Evolutionary conservation across 2,888 invertebrate genomes (phyloP).

Genomic region (Tenthredo mesomela): DNA sequence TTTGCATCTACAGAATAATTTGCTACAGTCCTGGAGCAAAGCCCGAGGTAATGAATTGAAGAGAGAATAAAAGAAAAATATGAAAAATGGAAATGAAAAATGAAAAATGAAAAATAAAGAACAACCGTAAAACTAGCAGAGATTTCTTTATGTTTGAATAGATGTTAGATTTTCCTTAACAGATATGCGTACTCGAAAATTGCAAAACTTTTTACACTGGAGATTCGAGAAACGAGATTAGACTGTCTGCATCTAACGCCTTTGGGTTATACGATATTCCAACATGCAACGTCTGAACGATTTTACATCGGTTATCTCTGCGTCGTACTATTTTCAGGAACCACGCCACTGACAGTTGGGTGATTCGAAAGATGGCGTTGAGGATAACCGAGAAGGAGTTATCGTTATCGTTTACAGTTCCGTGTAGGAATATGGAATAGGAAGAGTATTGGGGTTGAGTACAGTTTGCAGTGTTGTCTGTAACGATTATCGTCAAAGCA

Average conservation of each 20-base stretch:
- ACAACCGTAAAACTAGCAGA: background rate
- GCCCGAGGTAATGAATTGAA: slow-evolving; percentile 1
- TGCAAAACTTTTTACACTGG: background rate
- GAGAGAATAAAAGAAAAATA: background rate
- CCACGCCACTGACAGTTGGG: slow-evolving; percentile 38
- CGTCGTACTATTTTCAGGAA: slow-evolving; percentile 22
- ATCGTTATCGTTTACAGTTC: slow-evolving; percentile 36
- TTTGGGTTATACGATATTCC: slow-evolving; percentile 17
- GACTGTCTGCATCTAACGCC: slow-evolving; percentile 14
- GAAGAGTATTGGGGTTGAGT: slow-evolving; percentile 3
- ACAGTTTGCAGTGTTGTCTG: background rate
- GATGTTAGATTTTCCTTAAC: background rate
- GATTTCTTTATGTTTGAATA: background rate
- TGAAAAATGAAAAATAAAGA: background rate
- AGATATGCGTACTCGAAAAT: slow-evolving; percentile 11
- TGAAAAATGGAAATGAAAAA: background rate
- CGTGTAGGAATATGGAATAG: background rate
- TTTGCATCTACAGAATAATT: slow-evolving; percentile 40
- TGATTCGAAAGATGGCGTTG: background rate
- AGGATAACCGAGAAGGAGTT: slow-evolving; percentile 18
- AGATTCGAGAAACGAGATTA: background rate
- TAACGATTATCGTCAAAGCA: slow-evolving; percentile 20
- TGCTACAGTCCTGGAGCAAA: slow-evolving; percentile 12
- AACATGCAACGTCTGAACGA: slow-evolving; percentile 33
- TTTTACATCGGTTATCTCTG: slow-evolving; percentile 39